These are phyloP conservation scores for Nymphicus hollandicus DNA, from an alignment of 2,113 vertebrate species.

Conservation along the genomic window DNA sequence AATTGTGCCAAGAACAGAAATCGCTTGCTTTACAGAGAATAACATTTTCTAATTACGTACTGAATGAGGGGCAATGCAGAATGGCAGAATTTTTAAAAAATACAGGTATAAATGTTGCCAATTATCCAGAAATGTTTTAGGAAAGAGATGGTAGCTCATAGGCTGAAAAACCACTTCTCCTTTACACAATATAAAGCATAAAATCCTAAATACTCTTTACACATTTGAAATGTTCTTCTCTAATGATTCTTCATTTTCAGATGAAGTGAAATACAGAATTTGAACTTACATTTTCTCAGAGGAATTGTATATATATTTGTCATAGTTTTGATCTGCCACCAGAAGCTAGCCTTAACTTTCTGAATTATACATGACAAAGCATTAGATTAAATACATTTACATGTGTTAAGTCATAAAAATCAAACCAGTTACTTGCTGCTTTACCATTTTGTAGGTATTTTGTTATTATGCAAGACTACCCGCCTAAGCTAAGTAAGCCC, in stretches of 20 bases:
- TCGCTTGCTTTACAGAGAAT: slow-evolving; percentile 14
- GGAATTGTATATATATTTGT: slow-evolving; percentile 47
- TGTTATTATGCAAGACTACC: neutral
- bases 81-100: neutral
- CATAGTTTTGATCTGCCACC: slow-evolving; percentile 45
- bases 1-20: slow-evolving; percentile 45
- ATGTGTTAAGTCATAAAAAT: slow-evolving; percentile 25
- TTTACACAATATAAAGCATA: neutral
- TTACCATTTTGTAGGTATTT: neutral
- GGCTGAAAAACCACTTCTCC: neutral
- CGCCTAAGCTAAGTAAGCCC: neutral
- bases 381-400: slow-evolving; percentile 43
- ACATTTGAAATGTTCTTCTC: neutral
- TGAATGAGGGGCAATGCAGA: neutral
- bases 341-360: slow-evolving; percentile 31
- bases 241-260: slow-evolving; percentile 3
- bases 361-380: slow-evolving; percentile 55
- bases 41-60: neutral
- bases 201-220: neutral
- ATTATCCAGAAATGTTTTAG: neutral
- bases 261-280: neutral
- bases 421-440: neutral
- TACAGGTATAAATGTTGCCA: neutral
- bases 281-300: neutral
- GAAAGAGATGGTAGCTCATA: neutral